Conservation (phyloP, 2,113 vertebrate species). For the Microcebus jonahi region DNA sequence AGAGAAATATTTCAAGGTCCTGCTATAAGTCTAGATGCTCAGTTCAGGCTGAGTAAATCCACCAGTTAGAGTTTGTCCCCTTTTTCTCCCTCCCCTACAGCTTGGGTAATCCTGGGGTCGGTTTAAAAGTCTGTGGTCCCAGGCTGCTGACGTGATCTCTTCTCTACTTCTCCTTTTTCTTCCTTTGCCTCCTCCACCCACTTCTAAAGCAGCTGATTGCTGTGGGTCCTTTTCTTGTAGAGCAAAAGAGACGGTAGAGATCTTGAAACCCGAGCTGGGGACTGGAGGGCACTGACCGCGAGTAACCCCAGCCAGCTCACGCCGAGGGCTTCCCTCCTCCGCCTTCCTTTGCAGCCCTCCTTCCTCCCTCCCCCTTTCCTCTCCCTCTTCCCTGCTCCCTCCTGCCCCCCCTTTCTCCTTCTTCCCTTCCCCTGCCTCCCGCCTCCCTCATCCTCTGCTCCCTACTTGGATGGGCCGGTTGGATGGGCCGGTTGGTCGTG, state of each 20-base stretch:
- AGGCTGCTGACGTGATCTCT: not conserved
- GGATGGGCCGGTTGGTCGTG: not conserved
- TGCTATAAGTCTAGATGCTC: not conserved
- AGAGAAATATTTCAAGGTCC: not conserved
- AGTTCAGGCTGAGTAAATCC: not conserved
- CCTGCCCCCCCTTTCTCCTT: not conserved
- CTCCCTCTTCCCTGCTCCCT: not conserved
- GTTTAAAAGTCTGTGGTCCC: not conserved
- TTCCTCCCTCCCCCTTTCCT: not conserved
- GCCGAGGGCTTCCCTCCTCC: not conserved
- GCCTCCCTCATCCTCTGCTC: not conserved
- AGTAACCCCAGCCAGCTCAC: conserved; percentile 81
- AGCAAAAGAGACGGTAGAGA: conserved; percentile 78
- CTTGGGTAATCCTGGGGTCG: not conserved
- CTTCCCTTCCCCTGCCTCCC: not conserved
- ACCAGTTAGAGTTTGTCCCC: not conserved
- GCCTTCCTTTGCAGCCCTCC: not conserved
- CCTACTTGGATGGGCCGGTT: not conserved
- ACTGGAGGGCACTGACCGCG: conserved; percentile 84
- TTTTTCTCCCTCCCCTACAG: not conserved
- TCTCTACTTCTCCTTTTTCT: conserved; percentile 24
- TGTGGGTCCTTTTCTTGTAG: conserved; percentile 71
- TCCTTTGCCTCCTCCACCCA: conserved; percentile 36
- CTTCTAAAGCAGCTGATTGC: conserved; percentile 63
- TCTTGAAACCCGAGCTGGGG: conserved; percentile 83